These are phyloP conservation scores for Lottia scabra DNA, from an alignment of 2,888 invertebrate species.

Conservation along the genomic window DNA sequence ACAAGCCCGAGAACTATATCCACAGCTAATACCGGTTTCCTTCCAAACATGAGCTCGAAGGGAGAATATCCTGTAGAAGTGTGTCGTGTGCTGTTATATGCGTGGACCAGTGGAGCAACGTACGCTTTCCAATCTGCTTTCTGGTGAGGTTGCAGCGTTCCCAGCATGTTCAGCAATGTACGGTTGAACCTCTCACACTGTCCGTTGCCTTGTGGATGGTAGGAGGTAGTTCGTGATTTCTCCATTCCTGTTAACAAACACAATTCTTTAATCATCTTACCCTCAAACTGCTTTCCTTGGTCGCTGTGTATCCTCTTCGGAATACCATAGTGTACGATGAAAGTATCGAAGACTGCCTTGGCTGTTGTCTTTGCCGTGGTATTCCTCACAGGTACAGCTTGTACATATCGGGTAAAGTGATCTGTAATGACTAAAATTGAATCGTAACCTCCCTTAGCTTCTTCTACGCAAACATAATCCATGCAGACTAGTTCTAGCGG, in stretches of 20 bases:
- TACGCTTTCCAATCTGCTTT: no score
- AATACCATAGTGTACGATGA: no score
- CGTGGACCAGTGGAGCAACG: no score
- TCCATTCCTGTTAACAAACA: not conserved
- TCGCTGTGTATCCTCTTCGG: not conserved
- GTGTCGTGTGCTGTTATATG: no score
- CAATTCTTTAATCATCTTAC: not conserved
- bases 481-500: conserved; percentile 30
- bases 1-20: no score
- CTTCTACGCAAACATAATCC: conserved; percentile 31
- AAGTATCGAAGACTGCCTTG: not conserved
- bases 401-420: conserved; percentile 26
- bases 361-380: conserved; percentile 7
- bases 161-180: no score
- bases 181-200: no score
- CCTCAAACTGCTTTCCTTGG: not conserved
- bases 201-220: no score
- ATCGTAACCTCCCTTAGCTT: conserved; percentile 24
- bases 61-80: no score
- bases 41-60: no score
- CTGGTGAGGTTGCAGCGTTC: not conserved
- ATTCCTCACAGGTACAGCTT: conserved; percentile 28
- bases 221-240: no score
- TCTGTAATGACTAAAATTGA: conserved; percentile 30
- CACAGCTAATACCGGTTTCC: no score